Evolutionary conservation across 2,888 invertebrate genomes (phyloP), one percentile per base, ranked within the genome.

Genomic region (Toxonevra muliebris): DNA sequence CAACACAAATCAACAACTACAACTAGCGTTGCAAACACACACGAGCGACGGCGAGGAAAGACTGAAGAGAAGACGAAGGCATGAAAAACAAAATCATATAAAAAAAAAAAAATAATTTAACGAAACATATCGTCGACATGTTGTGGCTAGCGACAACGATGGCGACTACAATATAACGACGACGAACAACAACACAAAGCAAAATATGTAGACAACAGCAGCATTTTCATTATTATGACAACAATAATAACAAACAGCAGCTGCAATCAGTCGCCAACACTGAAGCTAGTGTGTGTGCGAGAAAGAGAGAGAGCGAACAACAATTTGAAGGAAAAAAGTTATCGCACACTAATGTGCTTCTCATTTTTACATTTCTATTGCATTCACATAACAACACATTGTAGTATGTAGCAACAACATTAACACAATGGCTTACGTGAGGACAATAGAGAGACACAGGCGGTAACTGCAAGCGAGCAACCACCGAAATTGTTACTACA

Each of bases 11-110:
- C 69, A 67, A 61, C 65, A 71, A 69, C 62, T 61, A 15, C 58
- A 53, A 53, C 13, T 17, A 9, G 13, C 13, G 1, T 15, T 53
- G 53, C 17, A 17, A 30, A 30, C 30, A 30, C 2, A 48, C 13
- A 48, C 50, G 50, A 48, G 15, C 50, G 50, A 72, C 68, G 66
- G 69, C 68, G 65, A 68, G 68, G 69, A 70, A 65, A 66, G 70
- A 72, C 72, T 72, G 72, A 72, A 58, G 70, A 69, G 68, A 68
- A 40, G 53, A 41, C 17, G 45, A 43, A 40, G 43, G 65, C 48
- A 30, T 61, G 65, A 45, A 59, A 68, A 61, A 66, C 58, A 65
- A 61, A 57, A 58, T 62, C 63, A 54, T 65, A 66, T n/a, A n/a
- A n/a, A 57, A 60, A 67, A 65, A 61, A 57, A 50, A 15, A 40